These are phyloP conservation scores for Drosophila rubida DNA, from an alignment of 2,888 invertebrate genomes.

Conservation along the genomic window DNA sequence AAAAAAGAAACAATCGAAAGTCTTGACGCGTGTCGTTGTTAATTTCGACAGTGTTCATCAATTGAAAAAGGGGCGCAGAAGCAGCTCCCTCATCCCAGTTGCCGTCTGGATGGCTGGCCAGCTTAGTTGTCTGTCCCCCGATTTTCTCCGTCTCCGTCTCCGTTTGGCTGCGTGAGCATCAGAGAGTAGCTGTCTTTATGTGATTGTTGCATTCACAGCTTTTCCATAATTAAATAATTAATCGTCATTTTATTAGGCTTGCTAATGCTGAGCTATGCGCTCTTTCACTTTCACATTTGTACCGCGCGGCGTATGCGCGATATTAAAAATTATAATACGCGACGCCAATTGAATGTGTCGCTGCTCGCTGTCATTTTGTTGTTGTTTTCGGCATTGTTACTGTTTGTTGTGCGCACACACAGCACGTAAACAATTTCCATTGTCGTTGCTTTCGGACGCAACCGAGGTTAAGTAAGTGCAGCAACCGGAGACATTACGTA, in stretches of 20 bases:
- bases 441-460: constrained; percentile 46
- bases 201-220: constrained; percentile 47
- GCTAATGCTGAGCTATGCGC: constrained; percentile 42
- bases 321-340: constrained; percentile 68
- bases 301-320: constrained; percentile 40
- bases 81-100: background rate
- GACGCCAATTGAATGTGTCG: constrained; percentile 61
- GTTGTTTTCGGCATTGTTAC: background rate
- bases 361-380: constrained; percentile 2
- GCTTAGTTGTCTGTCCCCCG: background rate
- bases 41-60: constrained; percentile 11
- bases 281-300: constrained; percentile 69
- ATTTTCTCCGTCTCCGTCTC: constrained; percentile 1
- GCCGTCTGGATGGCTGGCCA: background rate
- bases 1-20: constrained; percentile 52
- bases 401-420: background rate
- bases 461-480: constrained; percentile 61
- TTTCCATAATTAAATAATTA: constrained; percentile 71
- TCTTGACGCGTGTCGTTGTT: constrained; percentile 26
- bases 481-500: constrained; percentile 29
- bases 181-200: constrained; percentile 5
- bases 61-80: constrained; percentile 13
- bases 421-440: constrained; percentile 24
- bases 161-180: background rate
- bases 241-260: constrained; percentile 63